These are phyloP conservation scores for Phorcus lineatus DNA, from an alignment of 2,888 invertebrate species.

Conservation along the genomic window DNA sequence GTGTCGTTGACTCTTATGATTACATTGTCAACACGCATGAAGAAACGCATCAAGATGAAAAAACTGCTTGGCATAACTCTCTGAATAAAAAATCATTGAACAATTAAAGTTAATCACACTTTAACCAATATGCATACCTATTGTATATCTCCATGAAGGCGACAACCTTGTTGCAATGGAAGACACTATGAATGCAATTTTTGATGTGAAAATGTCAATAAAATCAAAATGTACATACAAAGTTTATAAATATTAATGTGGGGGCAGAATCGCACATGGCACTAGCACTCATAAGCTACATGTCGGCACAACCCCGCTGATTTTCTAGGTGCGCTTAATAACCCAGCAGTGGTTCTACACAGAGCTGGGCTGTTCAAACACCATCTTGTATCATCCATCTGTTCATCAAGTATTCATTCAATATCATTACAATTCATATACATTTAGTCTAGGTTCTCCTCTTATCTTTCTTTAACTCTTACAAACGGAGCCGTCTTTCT, in stretches of 20 bases:
- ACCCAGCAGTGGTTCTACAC: slow-evolving; percentile 19
- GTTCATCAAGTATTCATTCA: not conserved
- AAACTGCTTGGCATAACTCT: slow-evolving; percentile 97
- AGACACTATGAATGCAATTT: too few relatives aligned
- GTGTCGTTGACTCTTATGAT: slow-evolving; percentile 92
- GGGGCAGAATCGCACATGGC: slow-evolving; percentile 26
- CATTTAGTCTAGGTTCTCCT: too few relatives aligned
- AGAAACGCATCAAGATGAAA: slow-evolving; percentile 92
- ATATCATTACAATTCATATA: not conserved
- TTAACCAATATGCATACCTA: too few relatives aligned
- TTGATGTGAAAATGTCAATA: too few relatives aligned
- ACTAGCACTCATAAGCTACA: not conserved
- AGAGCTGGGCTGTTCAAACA: slow-evolving; percentile 24
- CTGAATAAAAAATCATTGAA: slow-evolving; percentile 78
- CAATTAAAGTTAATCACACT: too few relatives aligned
- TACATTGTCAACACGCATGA: slow-evolving; percentile 95
- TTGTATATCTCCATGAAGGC: too few relatives aligned
- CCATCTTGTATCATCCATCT: not conserved
- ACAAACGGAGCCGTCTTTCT: too few relatives aligned
- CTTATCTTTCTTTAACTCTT: too few relatives aligned
- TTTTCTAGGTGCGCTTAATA: slow-evolving; percentile 4
- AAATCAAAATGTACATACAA: too few relatives aligned
- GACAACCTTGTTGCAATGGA: too few relatives aligned
- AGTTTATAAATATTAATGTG: not conserved
- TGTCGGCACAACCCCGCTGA: slow-evolving; percentile 17